A percentile compares a stretch with the other conserved stretches of the same genome.
Evolutionary conservation across 2,113 vertebrate genomes (phyloP).

Genomic region (Gasterosteus nipponicus): DNA sequence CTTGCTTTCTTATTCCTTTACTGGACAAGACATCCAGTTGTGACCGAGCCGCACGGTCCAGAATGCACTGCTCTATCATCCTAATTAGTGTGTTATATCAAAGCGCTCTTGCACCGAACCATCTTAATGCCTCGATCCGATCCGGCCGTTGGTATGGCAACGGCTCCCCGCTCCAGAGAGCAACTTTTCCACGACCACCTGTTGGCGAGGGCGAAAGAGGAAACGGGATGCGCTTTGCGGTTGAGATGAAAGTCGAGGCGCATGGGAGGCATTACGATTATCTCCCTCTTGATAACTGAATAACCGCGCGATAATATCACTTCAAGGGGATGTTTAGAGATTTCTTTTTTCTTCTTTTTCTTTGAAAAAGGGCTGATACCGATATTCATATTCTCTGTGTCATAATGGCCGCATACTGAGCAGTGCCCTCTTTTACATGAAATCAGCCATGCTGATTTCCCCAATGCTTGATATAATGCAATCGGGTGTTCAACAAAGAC

Average conservation of each 20-base stretch:
- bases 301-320: constrained; percentile 35
- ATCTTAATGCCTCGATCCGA: constrained; percentile 35
- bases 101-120: constrained; percentile 11
- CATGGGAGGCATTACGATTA: constrained; percentile 12
- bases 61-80: constrained; percentile 7
- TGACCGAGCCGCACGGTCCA: background rate
- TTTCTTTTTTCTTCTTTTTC: background rate
- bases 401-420: constrained; percentile 2
- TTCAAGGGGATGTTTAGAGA: constrained; percentile 7
- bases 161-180: constrained; percentile 28
- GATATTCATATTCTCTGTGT: constrained; percentile 22
- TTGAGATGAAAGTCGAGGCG: constrained; percentile 26
- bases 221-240: background rate
- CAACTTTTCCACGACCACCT: constrained; percentile 51
- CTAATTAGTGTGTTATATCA: constrained; percentile 23
- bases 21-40: constrained; percentile 32
- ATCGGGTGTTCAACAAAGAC: constrained; percentile 23
- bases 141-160: constrained; percentile 65
- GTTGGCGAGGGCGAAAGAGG: constrained; percentile 33
- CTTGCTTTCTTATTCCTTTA: background rate
- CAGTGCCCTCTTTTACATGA: background rate
- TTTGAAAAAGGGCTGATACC: constrained; percentile 14
- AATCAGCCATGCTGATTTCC: constrained; percentile 23
- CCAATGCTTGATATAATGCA: constrained; percentile 7
- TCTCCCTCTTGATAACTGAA: constrained; percentile 38